Base-by-base conservation (phyloP, 2,888 invertebrate genomes). In the Dione juno region DNA sequence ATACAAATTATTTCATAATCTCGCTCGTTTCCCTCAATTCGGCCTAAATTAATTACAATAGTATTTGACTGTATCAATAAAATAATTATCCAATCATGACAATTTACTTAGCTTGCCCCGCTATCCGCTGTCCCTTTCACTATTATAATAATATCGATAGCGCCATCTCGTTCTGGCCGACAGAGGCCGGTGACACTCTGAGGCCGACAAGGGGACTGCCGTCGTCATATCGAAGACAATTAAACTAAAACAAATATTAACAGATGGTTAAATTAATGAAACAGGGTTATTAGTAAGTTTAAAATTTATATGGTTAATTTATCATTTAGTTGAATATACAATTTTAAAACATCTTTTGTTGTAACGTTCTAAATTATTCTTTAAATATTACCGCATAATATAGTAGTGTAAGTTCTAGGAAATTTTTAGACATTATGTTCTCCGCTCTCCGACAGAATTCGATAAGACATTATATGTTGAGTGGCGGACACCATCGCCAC, bases 61-160 rank as follows among this genome's bases (percentile, higher is more conserved):
- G 80, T 84, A 84, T 88, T 90, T 88, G 88, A 86, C 84, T 86
- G 85, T 89, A 89, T 89, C 92, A 92, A 92, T 92, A 91, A 89
- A 91, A 90, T 89, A 92, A 92, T 92, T 92, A 92, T 89, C 92
- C 92, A 92, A 92, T 92, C 91, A 89, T 89, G 86, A 83, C 90
- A 91, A 92, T 91, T 92, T 88, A 87, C 88, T 87, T 78, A 81
- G 86, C 84, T 87, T 87, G 88, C 86, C 84, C 83, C 83, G 81
- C 77, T 75, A 72, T 81, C 64, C 13, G 76, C 74, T 72, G 14
- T 74, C 74, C 86, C 87, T 80, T 83, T 75, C 76, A 10, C 28
- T 63, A 81, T 8, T 35, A 19, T 3, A 0, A 16, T 0, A 7
- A 8, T n/a, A 1, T 8, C 11, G 1, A 45, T 58, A 75, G 81